phyloP scores from a whole-genome alignment of 2,113 vertebrate genomes.

The Psephotus haematonotus region DNA sequence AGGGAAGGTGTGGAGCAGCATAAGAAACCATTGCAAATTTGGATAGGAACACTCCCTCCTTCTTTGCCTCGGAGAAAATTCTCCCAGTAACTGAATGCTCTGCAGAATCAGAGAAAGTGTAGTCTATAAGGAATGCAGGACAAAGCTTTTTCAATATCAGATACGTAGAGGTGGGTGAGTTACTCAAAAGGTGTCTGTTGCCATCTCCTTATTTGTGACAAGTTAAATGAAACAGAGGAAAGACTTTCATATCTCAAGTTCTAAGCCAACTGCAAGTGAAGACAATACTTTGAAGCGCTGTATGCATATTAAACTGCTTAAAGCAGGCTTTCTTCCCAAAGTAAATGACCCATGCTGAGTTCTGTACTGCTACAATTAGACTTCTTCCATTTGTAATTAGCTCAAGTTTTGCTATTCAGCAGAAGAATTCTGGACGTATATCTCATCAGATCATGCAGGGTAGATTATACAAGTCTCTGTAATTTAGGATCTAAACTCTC shows the following conservation, averaged over 20 bases:
- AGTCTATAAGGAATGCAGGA: neutral
- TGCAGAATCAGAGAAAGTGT: neutral
- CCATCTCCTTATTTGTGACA: neutral
- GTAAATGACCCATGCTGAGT: neutral
- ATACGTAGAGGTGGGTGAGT: rapidly evolving
- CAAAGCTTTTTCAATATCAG: neutral
- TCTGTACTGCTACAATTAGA: neutral
- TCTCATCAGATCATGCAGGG: neutral
- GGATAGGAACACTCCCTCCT: neutral
- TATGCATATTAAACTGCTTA: neutral
- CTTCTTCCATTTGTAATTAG: neutral
- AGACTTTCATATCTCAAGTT: neutral
- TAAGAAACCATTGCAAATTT: neutral
- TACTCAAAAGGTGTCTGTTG: neutral
- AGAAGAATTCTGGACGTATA: neutral
- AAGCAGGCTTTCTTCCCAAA: neutral
- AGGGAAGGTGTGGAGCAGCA: neutral
- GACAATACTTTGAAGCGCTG: neutral
- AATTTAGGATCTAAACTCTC: neutral
- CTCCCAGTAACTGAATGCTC: neutral
- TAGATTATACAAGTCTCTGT: neutral
- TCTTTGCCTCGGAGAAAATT: neutral
- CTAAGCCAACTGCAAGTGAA: neutral
- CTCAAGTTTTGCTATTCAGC: neutral
- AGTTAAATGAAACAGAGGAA: neutral